Evolutionary conservation across 2,888 invertebrate species (phyloP), one percentile per base, ranked within the genome.

Genomic region (Synergus laeviventris): DNA sequence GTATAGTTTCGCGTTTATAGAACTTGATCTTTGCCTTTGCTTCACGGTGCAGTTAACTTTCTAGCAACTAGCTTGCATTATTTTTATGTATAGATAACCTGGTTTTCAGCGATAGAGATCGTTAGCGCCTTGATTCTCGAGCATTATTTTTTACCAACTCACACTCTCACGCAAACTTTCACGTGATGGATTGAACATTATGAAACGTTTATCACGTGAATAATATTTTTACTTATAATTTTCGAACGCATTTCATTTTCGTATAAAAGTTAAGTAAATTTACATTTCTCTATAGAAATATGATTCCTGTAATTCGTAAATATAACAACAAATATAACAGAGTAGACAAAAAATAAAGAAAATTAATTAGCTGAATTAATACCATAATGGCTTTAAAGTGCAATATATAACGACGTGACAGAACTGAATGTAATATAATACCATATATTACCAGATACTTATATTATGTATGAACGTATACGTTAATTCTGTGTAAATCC

Each of bases 11-110:
- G 76, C 74, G 75, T 73, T 76, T 70, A n/a, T n/a, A 74, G 79
- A 80, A 81, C 81, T 81, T 80, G 81, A 82, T 81, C 81, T 77
- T 80, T 60, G 78, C 74, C 74, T 73, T 76, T 73, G 45, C 62
- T 64, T 24, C 62, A 60, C 75, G 70, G 59, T 59, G 75, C 76
- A 75, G 77, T 80, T 76, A 73, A 81, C 83, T 83, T 83, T 82
- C 81, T 82, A 82, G 61, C 60, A 61, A 49, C 70, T 36, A 70
- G 49, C 45, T 70, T 36, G 70, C 31, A 70, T 70, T 70, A 49
- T 49, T 49, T 49, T 70, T 45, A n/a, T n/a, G n/a, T n/a, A n/a
- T 31, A 70, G 66, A 70, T 70, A 70, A 70, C 66, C 66, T 45
- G 66, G 66, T 49, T 70, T 31, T 70, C 31, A 16, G 8, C 16